These are phyloP conservation scores for Lepidonotus clava DNA, from an alignment of 2,888 invertebrate genomes.

Conservation along the genomic window DNA sequence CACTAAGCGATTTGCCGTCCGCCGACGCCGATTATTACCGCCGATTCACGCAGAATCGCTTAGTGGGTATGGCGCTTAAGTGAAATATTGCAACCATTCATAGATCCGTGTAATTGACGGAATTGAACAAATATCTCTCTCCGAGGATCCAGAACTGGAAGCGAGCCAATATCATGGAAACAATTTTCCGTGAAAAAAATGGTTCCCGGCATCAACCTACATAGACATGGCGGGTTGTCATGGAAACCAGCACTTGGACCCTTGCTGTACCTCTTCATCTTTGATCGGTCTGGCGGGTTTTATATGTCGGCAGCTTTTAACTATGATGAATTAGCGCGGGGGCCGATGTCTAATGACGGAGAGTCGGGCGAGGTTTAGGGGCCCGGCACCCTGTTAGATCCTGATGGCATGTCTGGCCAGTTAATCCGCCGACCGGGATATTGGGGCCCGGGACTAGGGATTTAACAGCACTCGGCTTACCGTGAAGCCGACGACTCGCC, in stretches of 20 bases:
- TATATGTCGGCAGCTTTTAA: constrained; percentile 12
- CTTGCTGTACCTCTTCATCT: not conserved
- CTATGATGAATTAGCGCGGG: constrained; percentile 1
- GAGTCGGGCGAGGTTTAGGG: not conserved
- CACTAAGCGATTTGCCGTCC: no score
- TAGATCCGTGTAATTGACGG: no score
- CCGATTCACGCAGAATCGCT: no score
- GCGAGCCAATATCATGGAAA: no score
- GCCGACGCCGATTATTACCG: no score
- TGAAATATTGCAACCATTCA: no score
- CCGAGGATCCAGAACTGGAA: no score
- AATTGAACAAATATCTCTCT: no score
- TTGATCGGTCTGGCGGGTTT: constrained; percentile 17
- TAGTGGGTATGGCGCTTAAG: no score
- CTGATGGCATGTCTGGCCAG: not conserved
- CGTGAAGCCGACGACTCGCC: not conserved
- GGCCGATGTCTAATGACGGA: not conserved
- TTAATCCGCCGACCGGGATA: not conserved
- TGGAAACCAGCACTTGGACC: not conserved
- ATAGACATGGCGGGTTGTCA: not conserved
- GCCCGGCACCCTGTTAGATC: not conserved
- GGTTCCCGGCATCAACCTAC: no score
- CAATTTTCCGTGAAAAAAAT: no score
- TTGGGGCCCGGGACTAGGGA: not conserved
- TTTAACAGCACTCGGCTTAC: not conserved